Evolutionary conservation across 2,113 vertebrate genomes (phyloP).

Genomic region (Callipepla squamata): DNA sequence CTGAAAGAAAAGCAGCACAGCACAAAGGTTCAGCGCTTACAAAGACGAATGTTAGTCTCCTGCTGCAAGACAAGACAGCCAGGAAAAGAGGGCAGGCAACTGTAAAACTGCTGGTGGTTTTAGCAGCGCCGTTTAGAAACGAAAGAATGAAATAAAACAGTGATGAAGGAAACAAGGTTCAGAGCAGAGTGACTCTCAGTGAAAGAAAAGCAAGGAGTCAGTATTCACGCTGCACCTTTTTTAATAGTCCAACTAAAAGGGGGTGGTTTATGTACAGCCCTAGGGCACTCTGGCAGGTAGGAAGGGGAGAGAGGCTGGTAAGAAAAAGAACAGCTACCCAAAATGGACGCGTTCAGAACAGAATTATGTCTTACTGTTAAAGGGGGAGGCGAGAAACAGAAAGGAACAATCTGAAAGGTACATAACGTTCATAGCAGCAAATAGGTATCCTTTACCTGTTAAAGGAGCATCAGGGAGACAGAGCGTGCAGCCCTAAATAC

Average conservation of each 20-base stretch:
- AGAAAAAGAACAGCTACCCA: neutral
- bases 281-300: neutral
- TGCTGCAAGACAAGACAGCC: neutral
- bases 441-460: constrained; percentile 51
- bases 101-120: constrained; percentile 41
- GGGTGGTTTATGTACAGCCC: neutral
- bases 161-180: neutral
- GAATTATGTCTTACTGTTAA: neutral
- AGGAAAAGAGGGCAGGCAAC: neutral
- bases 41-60: neutral
- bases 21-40: constrained; percentile 3
- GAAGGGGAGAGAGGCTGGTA: neutral
- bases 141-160: neutral
- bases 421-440: constrained; percentile 59
- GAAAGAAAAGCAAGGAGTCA: neutral
- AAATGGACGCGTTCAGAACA: neutral
- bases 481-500: neutral
- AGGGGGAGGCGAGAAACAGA: neutral
- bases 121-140: neutral
- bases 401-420: neutral
- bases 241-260: neutral
- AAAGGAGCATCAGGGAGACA: neutral
- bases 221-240: neutral
- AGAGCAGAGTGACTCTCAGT: neutral
- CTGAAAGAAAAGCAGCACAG: neutral